phyloP scores from a whole-genome alignment of 2,797 vertebrate species.

The Triplophysa yarkandensis region DNA sequence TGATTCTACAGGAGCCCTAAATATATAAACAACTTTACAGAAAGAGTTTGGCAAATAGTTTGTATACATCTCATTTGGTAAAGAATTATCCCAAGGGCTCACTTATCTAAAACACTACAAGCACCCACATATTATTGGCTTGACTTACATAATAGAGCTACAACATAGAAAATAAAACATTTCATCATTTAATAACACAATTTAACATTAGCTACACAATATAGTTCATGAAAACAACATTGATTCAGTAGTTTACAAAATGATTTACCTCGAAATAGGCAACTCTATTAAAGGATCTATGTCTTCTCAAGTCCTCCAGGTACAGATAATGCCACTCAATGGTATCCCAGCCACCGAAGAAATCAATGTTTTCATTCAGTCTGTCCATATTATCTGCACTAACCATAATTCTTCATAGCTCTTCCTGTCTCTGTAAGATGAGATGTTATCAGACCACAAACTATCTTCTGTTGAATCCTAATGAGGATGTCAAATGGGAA shows the following conservation, averaged over 20 bases:
- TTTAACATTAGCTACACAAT: neutral
- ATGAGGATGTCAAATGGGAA: constrained; percentile 22
- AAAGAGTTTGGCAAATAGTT: no score
- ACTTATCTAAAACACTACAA: neutral
- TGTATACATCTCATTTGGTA: no score
- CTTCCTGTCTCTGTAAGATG: neutral
- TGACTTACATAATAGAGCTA: no score
- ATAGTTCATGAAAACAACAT: neutral
- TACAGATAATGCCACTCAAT: constrained; percentile 28
- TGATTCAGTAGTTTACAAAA: neutral
- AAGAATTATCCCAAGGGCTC: no score
- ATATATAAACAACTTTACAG: no score
- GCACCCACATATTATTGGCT: no score
- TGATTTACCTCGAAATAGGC: constrained; percentile 62
- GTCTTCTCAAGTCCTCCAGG: constrained; percentile 39
- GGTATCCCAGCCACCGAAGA: constrained; percentile 28
- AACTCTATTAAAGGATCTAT: constrained; percentile 53
- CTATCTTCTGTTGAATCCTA: constrained; percentile 17
- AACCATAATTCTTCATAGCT: constrained; percentile 6
- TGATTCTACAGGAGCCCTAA: no score
- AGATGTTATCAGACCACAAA: constrained; percentile 17
- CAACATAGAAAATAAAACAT: neutral
- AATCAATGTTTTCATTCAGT: constrained; percentile 21
- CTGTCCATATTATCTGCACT: constrained; percentile 37
- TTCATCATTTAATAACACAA: neutral